phyloP scores from a whole-genome alignment of 2,113 vertebrate genomes.

The Ceyx cyanopectus region DNA sequence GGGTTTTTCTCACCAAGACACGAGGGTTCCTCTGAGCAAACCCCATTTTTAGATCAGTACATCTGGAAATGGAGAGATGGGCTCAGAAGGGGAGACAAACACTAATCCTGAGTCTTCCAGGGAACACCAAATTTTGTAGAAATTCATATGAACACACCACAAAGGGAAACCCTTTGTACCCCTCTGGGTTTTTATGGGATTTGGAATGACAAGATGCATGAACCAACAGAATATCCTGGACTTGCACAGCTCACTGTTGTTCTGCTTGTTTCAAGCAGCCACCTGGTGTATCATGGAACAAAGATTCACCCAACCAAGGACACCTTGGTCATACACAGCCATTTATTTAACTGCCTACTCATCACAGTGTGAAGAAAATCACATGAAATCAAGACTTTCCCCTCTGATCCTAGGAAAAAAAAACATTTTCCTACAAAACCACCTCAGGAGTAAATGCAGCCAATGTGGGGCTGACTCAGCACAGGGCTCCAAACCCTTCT shows the following conservation, averaged over 20 bases:
- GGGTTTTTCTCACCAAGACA: neutral
- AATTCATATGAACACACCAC: neutral
- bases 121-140: neutral
- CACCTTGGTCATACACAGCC: neutral
- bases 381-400: neutral
- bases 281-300: rapidly evolving
- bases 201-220: neutral
- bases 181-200: neutral
- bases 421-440: neutral
- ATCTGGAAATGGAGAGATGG: neutral
- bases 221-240: neutral
- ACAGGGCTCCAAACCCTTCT: neutral
- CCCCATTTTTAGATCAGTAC: neutral
- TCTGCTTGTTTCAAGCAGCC: neutral
- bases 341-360: neutral
- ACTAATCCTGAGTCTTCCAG: neutral
- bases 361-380: neutral
- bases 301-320: neutral
- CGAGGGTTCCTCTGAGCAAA: neutral
- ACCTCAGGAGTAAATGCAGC: neutral
- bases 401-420: neutral
- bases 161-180: neutral
- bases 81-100: neutral
- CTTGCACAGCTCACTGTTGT: neutral
- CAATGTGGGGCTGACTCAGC: neutral